Conservation (phyloP, 2,888 invertebrate genomes). For the Cheilosia vernalis region DNA sequence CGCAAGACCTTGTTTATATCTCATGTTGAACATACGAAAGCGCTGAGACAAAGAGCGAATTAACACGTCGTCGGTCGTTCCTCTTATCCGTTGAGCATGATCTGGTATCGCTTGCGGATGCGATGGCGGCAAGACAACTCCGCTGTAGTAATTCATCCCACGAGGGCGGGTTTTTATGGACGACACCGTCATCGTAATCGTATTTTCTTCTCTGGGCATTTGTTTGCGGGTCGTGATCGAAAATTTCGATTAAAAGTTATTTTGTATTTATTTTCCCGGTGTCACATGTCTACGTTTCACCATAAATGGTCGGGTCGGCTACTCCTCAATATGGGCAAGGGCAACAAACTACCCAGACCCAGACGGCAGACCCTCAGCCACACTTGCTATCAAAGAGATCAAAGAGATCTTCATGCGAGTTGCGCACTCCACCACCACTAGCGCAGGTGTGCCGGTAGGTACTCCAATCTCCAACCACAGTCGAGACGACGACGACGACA, state of each 20-base stretch:
- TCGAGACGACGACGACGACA: not conserved
- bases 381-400: slow-evolving; percentile 63
- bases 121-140: slow-evolving; percentile 7
- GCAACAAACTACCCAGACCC: slow-evolving; percentile 50
- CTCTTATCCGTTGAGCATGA: slow-evolving; percentile 23
- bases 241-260: slow-evolving; percentile 51
- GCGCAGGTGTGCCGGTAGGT: not conserved
- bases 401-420: slow-evolving; percentile 60
- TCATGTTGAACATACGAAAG: not conserved
- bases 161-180: slow-evolving; percentile 61
- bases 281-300: slow-evolving; percentile 50
- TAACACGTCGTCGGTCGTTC: slow-evolving; percentile 48
- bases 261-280: slow-evolving; percentile 28
- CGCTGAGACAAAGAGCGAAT: not conserved
- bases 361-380: slow-evolving; percentile 31
- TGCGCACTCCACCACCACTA: slow-evolving; percentile 29
- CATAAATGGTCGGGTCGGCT: slow-evolving; percentile 62
- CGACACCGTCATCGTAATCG: slow-evolving; percentile 52
- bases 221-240: slow-evolving; percentile 61
- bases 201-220: slow-evolving; percentile 6
- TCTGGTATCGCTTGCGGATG: slow-evolving; percentile 8
- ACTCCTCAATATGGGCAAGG: slow-evolving; percentile 53
- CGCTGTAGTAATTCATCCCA: slow-evolving; percentile 29
- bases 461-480: not conserved
- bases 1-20: slow-evolving; percentile 13